Evolutionary conservation across 2,113 vertebrate genomes (phyloP).

Genomic region (Phalacrocorax brasilianus): DNA sequence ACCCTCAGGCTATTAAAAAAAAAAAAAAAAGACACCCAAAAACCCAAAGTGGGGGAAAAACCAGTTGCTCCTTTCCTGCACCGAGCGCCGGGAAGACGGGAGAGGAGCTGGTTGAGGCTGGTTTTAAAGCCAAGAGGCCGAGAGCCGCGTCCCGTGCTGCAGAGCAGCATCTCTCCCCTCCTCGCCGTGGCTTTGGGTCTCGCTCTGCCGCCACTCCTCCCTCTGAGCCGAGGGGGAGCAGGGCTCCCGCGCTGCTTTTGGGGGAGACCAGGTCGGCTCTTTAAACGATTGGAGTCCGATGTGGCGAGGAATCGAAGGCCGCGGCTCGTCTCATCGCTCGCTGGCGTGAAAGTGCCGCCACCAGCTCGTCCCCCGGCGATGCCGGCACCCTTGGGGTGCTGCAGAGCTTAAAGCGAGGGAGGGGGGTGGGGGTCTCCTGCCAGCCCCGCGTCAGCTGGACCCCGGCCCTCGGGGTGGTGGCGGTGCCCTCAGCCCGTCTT

Average conservation of each 20-base stretch:
- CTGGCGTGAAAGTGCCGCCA: fast-evolving
- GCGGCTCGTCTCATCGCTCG: not conserved
- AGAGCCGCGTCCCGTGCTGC: fast-evolving
- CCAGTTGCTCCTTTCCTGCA: not conserved
- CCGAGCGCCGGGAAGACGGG: fast-evolving
- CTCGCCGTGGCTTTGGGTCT: fast-evolving
- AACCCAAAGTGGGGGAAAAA: not conserved
- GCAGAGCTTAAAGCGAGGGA: not conserved
- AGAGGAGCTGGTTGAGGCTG: not conserved
- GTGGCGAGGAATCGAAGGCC: not conserved
- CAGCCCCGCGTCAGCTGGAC: not conserved
- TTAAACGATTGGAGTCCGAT: fast-evolving
- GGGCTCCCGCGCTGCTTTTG: not conserved
- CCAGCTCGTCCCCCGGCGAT: not conserved
- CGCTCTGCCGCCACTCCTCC: not conserved
- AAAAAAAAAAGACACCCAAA: not conserved
- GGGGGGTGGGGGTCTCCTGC: not conserved
- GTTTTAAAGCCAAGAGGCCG: not conserved
- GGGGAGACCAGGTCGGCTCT: not conserved
- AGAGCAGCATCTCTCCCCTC: not conserved
- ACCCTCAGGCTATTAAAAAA: not conserved
- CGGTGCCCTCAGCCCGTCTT: fast-evolving
- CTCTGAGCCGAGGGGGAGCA: not conserved
- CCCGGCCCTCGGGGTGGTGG: not conserved
- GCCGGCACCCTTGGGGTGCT: not conserved